Conservation (phyloP, 2,113 vertebrate species). For the Eleginops maclovinus region DNA sequence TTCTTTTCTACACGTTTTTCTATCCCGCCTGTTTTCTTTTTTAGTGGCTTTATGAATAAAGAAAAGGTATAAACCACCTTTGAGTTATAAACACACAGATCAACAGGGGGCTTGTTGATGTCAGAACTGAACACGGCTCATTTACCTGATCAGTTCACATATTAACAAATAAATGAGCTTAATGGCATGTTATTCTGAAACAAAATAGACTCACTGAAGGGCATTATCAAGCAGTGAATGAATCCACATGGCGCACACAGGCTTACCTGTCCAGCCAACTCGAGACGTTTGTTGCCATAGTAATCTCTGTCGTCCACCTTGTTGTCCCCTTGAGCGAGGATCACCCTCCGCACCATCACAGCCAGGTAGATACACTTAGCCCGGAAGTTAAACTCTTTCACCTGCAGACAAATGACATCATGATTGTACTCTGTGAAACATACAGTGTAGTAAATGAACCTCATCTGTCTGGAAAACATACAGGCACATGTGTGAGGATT, state of each 20-base stretch:
- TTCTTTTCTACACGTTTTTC: slow-evolving; percentile 10
- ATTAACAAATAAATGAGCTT: slow-evolving; percentile 2
- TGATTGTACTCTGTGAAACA: neutral
- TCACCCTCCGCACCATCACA: slow-evolving; percentile 98
- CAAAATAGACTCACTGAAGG: neutral
- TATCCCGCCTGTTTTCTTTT: slow-evolving; percentile 47
- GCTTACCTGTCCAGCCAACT: slow-evolving; percentile 95
- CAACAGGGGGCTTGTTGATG: slow-evolving; percentile 28
- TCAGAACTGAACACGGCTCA: slow-evolving; percentile 2
- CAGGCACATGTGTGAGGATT: slow-evolving; percentile 95
- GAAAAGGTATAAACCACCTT: slow-evolving; percentile 37
- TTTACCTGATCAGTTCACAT: slow-evolving; percentile 12
- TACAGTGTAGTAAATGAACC: neutral
- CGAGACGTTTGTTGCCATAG: slow-evolving; percentile 97
- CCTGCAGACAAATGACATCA: slow-evolving; percentile 79
- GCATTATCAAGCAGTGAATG: neutral
- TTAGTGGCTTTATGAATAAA: neutral
- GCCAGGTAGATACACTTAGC: slow-evolving; percentile 98
- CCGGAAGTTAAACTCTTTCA: slow-evolving; percentile 98
- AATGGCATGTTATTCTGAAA: slow-evolving; percentile 2
- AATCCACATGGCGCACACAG: neutral
- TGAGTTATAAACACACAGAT: slow-evolving; percentile 12
- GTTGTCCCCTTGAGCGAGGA: slow-evolving; percentile 96
- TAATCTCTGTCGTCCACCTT: slow-evolving; percentile 99
- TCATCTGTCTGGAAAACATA: slow-evolving; percentile 37